Conservation (phyloP, 2,888 invertebrate species). For the Ochlodes sylvanus region DNA sequence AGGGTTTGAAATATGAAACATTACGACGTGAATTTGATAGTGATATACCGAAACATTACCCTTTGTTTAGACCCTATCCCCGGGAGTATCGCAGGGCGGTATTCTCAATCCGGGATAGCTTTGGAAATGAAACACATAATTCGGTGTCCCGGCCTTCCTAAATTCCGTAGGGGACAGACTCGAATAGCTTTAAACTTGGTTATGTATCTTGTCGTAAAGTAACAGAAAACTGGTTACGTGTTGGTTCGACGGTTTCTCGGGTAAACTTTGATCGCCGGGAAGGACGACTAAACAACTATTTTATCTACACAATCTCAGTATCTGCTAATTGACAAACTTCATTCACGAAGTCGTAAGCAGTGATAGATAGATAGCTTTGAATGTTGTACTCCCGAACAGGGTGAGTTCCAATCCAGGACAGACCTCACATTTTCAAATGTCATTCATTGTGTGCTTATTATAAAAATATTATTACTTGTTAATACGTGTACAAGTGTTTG, state of each 20-base stretch:
- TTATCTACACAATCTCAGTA: no score
- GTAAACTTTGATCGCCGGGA: no score
- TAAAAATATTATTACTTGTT: no score
- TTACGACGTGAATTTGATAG: constrained; percentile 9
- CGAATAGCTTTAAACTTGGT: constrained; percentile 3
- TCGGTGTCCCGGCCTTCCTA: constrained; percentile 3
- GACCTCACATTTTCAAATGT: no score
- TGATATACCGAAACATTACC: constrained; percentile 7
- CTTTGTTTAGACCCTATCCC: constrained; percentile 27
- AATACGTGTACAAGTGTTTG: no score
- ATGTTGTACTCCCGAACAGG: no score
- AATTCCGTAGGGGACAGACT: constrained; percentile 6
- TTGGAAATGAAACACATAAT: constrained; percentile 16
- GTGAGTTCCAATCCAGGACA: no score
- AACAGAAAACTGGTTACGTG: constrained; percentile 9
- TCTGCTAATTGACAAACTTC: no score
- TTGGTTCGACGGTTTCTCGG: not conserved
- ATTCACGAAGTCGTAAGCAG: no score
- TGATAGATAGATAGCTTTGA: no score
- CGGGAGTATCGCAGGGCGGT: not conserved
- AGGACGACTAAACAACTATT: no score
- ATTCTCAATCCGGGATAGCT: constrained; percentile 4
- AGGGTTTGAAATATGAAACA: constrained; percentile 17
- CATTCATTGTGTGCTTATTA: no score
- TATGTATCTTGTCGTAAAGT: constrained; percentile 21